A percentile compares a stretch with the other conserved stretches of the same genome.
These are phyloP conservation scores for Chloroclystis v-ata DNA, from an alignment of 2,888 invertebrate species.

Conservation along the genomic window DNA sequence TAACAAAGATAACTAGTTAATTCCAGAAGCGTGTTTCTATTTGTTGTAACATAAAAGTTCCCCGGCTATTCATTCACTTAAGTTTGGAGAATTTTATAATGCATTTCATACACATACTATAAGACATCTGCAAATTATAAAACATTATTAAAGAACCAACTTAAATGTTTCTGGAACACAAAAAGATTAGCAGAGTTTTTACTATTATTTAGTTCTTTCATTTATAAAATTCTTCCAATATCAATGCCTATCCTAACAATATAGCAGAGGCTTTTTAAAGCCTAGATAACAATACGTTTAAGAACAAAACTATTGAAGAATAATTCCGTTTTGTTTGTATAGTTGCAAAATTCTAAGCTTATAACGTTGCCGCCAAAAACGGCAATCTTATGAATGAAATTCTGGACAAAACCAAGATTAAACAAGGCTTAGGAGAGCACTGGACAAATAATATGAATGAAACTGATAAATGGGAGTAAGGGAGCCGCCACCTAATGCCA, in stretches of 20 bases:
- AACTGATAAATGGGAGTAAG: constrained; percentile 33
- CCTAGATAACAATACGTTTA: not conserved
- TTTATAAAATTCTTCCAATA: no score
- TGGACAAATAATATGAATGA: constrained; percentile 46
- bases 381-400: constrained; percentile 41
- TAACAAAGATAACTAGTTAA: not conserved
- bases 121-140: no score
- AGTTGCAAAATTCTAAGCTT: constrained; percentile 13
- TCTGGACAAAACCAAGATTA: constrained; percentile 40
- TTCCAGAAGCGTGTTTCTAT: not conserved
- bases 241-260: no score
- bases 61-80: no score
- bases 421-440: constrained; percentile 24
- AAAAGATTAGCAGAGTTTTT: no score
- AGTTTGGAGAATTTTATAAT: no score
- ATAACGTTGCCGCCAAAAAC: constrained; percentile 25
- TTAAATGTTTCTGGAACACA: no score
- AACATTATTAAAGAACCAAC: no score
- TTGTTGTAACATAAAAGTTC: no score
- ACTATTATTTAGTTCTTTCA: no score
- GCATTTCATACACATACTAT: no score
- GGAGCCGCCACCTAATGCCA: constrained; percentile 40
- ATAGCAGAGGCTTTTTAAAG: no score
- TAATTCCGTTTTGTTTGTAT: not conserved
- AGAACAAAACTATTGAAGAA: not conserved